Evolutionary conservation across 2,888 invertebrate genomes (phyloP).

Genomic region (Pristionchus japonicus): DNA sequence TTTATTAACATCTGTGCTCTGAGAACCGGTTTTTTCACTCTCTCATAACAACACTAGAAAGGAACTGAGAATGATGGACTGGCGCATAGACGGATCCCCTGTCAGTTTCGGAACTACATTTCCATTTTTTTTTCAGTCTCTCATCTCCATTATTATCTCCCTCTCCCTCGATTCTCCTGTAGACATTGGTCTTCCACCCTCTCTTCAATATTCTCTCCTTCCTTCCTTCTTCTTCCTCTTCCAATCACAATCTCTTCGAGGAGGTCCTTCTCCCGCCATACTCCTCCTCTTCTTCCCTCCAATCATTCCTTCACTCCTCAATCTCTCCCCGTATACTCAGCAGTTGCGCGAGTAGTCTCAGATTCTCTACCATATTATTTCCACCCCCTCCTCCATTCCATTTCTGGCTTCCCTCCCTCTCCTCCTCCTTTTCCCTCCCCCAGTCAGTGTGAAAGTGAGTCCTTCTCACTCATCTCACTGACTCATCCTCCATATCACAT

Average conservation of each 20-base stretch:
- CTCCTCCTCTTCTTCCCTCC: not conserved
- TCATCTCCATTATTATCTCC: not conserved
- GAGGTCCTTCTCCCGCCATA: not conserved
- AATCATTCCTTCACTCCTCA: not conserved
- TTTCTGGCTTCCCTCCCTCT: not conserved
- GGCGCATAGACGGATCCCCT: not conserved
- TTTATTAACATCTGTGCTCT: not conserved
- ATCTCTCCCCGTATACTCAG: not conserved
- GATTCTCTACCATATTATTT: conserved; percentile 12
- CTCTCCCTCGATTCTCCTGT: not conserved
- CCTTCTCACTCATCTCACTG: not conserved
- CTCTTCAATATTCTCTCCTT: not conserved
- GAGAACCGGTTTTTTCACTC: not conserved
- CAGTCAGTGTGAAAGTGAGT: not conserved
- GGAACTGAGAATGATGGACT: not conserved
- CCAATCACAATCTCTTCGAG: conserved; percentile 32
- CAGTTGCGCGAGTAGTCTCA: not conserved
- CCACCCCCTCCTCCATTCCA: conserved; percentile 4
- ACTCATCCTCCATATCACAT: conserved; percentile 26
- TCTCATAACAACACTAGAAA: not conserved
- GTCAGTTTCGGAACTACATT: not conserved
- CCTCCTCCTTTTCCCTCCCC: no score
- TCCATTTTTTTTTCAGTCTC: not conserved
- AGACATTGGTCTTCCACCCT: not conserved
- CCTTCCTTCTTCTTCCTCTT: conserved; percentile 10